A percentile compares a stretch with the other conserved stretches of the same genome.
Evolutionary conservation across 2,113 vertebrate genomes (phyloP).

Genomic region (Martes martes): DNA sequence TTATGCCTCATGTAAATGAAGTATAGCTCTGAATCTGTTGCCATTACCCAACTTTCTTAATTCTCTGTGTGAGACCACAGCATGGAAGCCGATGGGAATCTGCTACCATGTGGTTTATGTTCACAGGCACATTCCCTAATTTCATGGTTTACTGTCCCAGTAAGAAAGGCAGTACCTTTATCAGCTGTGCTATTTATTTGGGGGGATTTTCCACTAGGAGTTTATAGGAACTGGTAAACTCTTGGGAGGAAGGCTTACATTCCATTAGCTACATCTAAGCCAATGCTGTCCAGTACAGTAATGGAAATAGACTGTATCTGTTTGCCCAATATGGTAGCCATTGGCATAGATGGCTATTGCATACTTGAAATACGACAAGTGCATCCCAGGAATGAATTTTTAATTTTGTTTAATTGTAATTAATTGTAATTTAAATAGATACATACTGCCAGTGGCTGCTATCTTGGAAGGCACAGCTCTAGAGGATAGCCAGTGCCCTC

Average conservation of each 20-base stretch:
- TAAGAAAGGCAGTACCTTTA: not conserved
- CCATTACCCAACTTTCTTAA: not conserved
- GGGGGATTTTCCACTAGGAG: not conserved
- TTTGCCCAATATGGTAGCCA: not conserved
- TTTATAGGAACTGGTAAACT: not conserved
- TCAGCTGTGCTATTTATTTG: not conserved
- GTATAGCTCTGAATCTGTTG: not conserved
- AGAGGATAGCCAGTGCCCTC: not conserved
- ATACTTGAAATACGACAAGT: not conserved
- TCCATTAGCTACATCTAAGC: not conserved
- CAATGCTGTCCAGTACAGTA: too few relatives aligned
- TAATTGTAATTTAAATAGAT: not conserved
- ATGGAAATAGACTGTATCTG: not conserved
- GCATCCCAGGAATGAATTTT: not conserved
- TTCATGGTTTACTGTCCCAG: not conserved
- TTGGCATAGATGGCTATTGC: not conserved
- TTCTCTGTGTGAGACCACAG: not conserved
- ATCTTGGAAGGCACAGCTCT: not conserved
- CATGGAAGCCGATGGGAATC: not conserved
- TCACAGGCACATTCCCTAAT: not conserved
- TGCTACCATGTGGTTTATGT: not conserved
- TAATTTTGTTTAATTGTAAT: not conserved
- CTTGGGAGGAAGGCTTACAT: not conserved
- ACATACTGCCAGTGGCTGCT: not conserved
- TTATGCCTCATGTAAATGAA: not conserved